Evolutionary conservation across 2,888 invertebrate genomes (phyloP), one percentile per base, ranked within the genome.

Genomic region (Liodrosophila aerea): DNA sequence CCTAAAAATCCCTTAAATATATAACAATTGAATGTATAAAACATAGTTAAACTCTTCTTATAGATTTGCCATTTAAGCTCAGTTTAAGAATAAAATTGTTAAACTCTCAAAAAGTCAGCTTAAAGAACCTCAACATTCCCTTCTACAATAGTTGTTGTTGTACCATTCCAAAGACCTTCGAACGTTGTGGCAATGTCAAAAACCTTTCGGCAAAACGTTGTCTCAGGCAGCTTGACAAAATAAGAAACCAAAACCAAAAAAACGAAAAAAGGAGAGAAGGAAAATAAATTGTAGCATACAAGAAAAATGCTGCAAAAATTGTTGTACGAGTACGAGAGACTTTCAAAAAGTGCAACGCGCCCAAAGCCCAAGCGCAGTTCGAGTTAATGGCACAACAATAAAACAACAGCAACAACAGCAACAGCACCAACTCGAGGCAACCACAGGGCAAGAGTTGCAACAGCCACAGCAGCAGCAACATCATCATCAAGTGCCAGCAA

Each of bases 371-470:
- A 56, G 56, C 4, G 50, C 68, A 47, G 59, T 59, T 60, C 62
- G 59, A 72, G 60, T 76, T 74, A 74, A 74, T 74, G 73, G 76
- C 57, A 68, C 76, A 76, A 62, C 76, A 73, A 73, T 76, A 73
- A 73, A 73, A 73, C 59, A 43, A 54, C 45, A 44, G 43, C 53
- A 47, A 12, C 39, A 40, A 29, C 47, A 49, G 18, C 47, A 30
- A 7, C 60, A 41, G 7, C 41, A 44, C 1, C 47, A 36, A 0
- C 27, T 46, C 3, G 15, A 12, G 27, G 1, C 49, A 59, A 1
- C 29, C 9, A 9, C 22, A 22, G 22, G 22, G 22, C 22, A 22
- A 22, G 22, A 22, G 16, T 18, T 16, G 39, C 52, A 43, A 0
- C 52, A 37, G 7, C 52, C 33, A 11, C 39, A 31, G 1, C 47